Evolutionary conservation across 2,888 invertebrate genomes (phyloP).

Genomic region (Apoderus coryli): DNA sequence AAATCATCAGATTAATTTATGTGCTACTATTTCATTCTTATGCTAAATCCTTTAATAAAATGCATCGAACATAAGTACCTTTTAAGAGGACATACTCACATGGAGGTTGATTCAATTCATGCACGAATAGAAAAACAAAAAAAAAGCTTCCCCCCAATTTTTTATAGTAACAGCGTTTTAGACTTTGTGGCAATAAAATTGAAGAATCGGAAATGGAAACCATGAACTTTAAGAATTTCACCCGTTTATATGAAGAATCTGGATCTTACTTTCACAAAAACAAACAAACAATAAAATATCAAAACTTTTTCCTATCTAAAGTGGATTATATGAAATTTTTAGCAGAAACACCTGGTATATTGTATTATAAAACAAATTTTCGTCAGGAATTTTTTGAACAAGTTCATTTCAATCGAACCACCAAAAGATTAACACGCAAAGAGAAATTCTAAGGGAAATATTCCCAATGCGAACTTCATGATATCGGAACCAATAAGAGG

Average conservation of each 20-base stretch:
- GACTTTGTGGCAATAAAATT: neutral
- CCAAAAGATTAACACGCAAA: too few species aligned
- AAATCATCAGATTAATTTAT: too few species aligned
- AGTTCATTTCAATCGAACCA: neutral
- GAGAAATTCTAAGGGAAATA: too few species aligned
- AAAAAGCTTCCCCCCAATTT: neutral
- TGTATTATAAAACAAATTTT: neutral
- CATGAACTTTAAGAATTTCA: too few species aligned
- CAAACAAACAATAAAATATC: neutral
- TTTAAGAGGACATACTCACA: neutral
- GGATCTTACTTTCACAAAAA: neutral
- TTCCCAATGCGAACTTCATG: too few species aligned
- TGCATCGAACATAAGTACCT: slow-evolving; percentile 1
- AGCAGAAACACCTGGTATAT: neutral
- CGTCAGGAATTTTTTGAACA: neutral
- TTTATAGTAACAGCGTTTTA: slow-evolving; percentile 1
- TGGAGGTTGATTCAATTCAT: slow-evolving; percentile 2
- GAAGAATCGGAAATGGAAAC: neutral
- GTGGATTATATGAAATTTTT: neutral
- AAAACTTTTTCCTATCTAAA: neutral
- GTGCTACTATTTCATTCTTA: neutral
- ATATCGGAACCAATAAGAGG: neutral
- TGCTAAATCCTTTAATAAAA: neutral
- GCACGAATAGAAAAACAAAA: neutral
- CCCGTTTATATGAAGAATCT: neutral